These are phyloP conservation scores for Actinernus sp. DNA, from an alignment of 92 coral and sea anemone genomes.

Conservation along the genomic window DNA sequence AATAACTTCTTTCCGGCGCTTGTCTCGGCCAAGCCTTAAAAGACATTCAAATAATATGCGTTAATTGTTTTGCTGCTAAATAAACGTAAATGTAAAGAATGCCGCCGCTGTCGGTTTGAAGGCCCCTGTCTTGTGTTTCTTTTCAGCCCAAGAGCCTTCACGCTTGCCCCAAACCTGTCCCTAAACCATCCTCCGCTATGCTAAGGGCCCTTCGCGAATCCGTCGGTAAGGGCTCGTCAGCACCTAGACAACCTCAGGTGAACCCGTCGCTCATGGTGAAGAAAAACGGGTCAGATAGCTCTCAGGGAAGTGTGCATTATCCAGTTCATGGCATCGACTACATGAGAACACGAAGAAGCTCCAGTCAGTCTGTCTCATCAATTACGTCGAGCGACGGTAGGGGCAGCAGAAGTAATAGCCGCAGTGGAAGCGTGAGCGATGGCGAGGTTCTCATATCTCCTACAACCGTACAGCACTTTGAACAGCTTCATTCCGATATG, in stretches of 20 bases:
- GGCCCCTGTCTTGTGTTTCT: slow-evolving; percentile 35
- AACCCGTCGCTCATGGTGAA: slow-evolving; percentile 67
- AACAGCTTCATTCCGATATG: slow-evolving; percentile 40
- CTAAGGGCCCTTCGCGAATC: slow-evolving; percentile 73
- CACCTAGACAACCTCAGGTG: slow-evolving; percentile 49
- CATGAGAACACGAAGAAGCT: slow-evolving; percentile 29
- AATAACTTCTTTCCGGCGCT: too few species aligned
- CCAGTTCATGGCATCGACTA: slow-evolving; percentile 47
- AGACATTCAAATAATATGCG: too few species aligned
- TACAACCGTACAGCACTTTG: slow-evolving; percentile 24
- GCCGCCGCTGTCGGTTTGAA: slow-evolving; percentile 1
- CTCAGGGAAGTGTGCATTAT: slow-evolving; percentile 37
- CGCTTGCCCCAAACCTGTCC: slow-evolving; percentile 61
- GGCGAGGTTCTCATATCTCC: slow-evolving; percentile 22
- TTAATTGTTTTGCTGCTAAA: too few species aligned
- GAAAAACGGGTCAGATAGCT: slow-evolving; percentile 40
- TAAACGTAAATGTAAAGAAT: too few species aligned
- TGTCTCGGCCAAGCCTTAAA: too few species aligned
- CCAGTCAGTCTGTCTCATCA: slow-evolving; percentile 23
- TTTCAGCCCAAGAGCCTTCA: slow-evolving; percentile 91
- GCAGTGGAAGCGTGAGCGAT: slow-evolving; percentile 18
- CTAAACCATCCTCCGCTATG: slow-evolving; percentile 76
- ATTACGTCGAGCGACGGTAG: slow-evolving; percentile 39
- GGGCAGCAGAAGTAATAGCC: slow-evolving; percentile 3
- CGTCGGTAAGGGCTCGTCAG: slow-evolving; percentile 38